Evolutionary conservation across 1,140 invertebrate species (phyloP).

Genomic region (Coptotermes formosanus): DNA sequence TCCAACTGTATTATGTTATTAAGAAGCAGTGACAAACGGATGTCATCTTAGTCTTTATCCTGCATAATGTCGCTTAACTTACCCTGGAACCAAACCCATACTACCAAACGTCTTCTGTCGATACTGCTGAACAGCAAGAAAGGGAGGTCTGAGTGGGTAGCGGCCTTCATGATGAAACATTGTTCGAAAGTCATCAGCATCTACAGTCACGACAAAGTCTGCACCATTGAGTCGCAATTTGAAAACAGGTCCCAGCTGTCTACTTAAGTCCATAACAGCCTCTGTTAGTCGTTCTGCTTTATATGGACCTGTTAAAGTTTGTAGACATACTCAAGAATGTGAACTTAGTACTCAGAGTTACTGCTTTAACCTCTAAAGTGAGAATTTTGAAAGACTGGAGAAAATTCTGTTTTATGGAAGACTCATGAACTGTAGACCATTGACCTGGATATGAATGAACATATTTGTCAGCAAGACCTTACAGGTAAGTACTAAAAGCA

Average conservation of each 20-base stretch:
- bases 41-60: neutral
- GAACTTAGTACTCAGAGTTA: no score
- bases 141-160: slow-evolving; percentile 42
- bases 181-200: slow-evolving; percentile 43
- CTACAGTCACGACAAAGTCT: slow-evolving; percentile 42
- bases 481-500: no score
- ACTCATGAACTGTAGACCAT: no score
- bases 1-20: no score
- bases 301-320: slow-evolving; percentile 41
- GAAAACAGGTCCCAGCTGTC: slow-evolving; percentile 44
- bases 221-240: slow-evolving; percentile 42
- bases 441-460: no score
- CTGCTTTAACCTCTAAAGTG: no score
- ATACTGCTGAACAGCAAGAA: slow-evolving; percentile 44
- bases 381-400: no score
- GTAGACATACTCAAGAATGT: neutral
- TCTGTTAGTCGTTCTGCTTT: slow-evolving; percentile 44
- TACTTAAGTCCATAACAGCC: slow-evolving; percentile 43
- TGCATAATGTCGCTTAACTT: slow-evolving; percentile 12
- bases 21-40: neutral
- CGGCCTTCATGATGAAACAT: slow-evolving; percentile 45
- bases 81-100: slow-evolving; percentile 46
- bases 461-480: no score
- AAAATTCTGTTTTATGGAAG: no score
- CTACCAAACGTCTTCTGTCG: slow-evolving; percentile 42